Base-by-base conservation (phyloP, 2,888 invertebrate genomes). In the Lepas anatifera region DNA sequence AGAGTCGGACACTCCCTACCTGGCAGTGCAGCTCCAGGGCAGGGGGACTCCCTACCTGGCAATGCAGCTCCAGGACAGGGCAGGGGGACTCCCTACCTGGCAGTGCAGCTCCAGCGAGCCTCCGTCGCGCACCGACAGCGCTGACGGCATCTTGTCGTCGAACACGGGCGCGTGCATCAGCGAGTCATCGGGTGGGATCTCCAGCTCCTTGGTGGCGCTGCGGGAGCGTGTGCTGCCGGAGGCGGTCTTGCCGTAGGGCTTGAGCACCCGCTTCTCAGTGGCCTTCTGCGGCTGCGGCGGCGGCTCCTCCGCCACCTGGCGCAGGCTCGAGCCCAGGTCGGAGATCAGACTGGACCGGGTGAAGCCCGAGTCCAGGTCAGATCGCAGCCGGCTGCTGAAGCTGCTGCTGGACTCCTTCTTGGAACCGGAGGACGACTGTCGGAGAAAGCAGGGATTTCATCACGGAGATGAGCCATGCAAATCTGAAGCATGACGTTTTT, bases 91-190 rank as follows among this genome's bases (percentile, higher is more conserved):
- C n/a, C 41, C 16, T 16, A 41, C 41, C 63, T 63, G 87, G 74
- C 90, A 92, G n/a, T 87, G 87, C 74, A 97, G 84, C 75, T 89
- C 85, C 70, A 95, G 83, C 71, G 89, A 87, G 73, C 92, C 90
- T n/a, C 95, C 96, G 81, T 96, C 96, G 50, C 86, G 86, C 46
- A 94, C 86, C n/a, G 84, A 85, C 68, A 90, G 78, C 78, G 67
- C 67, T 18, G 91, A 87, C 74, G 84, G 85, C 39, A 96, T 82
- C 29, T 87, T 85, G 76, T 89, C 89, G 0, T 88, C 87, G 80
- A 95, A 94, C 76, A 88, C 86, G 1, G 96, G 96, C 75, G 87
- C 85, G 79, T 89, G 90, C 91, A 94, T 94, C 41, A 88, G 83
- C 13, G 90, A 86, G 81, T 94, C 94, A 73, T 90, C 89, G 35